Conservation (phyloP, 1,140 invertebrate genomes). For the Stenopsyche tienmushanensis region DNA sequence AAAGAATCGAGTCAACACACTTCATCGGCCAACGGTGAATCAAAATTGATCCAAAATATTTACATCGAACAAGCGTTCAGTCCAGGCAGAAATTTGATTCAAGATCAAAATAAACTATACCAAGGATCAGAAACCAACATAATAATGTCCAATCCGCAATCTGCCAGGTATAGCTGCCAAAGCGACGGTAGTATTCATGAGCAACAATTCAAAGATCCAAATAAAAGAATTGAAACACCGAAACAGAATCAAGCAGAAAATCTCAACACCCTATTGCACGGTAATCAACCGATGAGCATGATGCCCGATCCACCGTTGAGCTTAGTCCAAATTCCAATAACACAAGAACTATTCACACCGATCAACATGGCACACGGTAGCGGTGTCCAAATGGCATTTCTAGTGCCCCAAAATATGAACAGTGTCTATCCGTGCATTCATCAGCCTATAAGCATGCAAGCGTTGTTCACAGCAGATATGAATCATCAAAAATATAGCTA, state of each 20-base stretch:
- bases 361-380: conserved; percentile 45
- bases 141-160: conserved; percentile 37
- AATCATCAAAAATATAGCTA: conserved; percentile 29
- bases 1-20: conserved; percentile 11
- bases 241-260: conserved; percentile 19
- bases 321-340: conserved; percentile 52
- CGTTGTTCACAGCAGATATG: conserved; percentile 31
- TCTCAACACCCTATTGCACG: conserved; percentile 10
- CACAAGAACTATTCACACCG: conserved; percentile 45
- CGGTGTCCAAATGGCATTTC: conserved; percentile 57
- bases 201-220: neutral
- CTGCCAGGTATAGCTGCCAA: conserved; percentile 24
- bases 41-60: conserved; percentile 38
- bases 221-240: conserved; percentile 26
- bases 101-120: conserved; percentile 22
- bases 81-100: conserved; percentile 26
- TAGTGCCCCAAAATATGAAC: conserved; percentile 55
- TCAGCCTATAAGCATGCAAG: conserved; percentile 40
- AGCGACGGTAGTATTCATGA: conserved; percentile 18
- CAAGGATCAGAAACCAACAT: conserved; percentile 32
- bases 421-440: conserved; percentile 49
- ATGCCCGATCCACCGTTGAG: conserved; percentile 45
- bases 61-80: conserved; percentile 39
- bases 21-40: conserved; percentile 33
- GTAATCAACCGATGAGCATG: conserved; percentile 20